Evolutionary conservation across 2,797 vertebrate species (phyloP), one percentile per base, ranked within the genome.

Genomic region (Micromesistius poutassou): DNA sequence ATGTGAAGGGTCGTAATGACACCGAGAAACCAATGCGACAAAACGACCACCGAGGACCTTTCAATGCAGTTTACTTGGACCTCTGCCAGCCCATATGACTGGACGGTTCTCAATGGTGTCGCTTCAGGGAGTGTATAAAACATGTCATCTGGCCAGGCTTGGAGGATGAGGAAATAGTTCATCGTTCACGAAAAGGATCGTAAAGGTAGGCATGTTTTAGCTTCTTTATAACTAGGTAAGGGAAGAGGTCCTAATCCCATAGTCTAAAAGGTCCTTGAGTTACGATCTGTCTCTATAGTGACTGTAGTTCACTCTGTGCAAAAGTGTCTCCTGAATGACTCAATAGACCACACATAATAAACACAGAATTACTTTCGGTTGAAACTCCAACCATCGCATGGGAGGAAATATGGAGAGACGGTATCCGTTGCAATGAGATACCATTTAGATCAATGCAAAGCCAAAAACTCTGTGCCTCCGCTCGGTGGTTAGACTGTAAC

Each of bases 1-100:
- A 78, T 86, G 78, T 79, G 22, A 84, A 83, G 42, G 84, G 66
- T 78, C 77, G 55, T 50, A 85, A 86, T 79, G 80, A 81, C 42
- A 70, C 33, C 73, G 71, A 42, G 83, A 76, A 79, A 72, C 77
- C 70, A 76, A 82, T 40, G 72, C 75, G 19, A 62, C 50, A 62
- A 78, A 77, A 79, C 75, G 16, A 70, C 70, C 79, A 50, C 8
- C 30, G 0, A 30, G 25, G 40, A 72, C 46, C 50, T 76, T 46
- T 30, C 19, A 50, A 31, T 75, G 81, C 81, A 84, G 73, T 79
- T 16, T 73, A 30, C 35, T 46, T 76, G 66, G 72, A 76, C 76
- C 85, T 75, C 82, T 77, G 83, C 79, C 81, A 85, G 84, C 73
- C 86, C 19, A n/a, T 87, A 74, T 76, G 76, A 81, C 80, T 78